A percentile compares a stretch with the other conserved stretches of the same genome.
phyloP scores from a whole-genome alignment of 2,113 vertebrate genomes.

The Cyanistes caeruleus region DNA sequence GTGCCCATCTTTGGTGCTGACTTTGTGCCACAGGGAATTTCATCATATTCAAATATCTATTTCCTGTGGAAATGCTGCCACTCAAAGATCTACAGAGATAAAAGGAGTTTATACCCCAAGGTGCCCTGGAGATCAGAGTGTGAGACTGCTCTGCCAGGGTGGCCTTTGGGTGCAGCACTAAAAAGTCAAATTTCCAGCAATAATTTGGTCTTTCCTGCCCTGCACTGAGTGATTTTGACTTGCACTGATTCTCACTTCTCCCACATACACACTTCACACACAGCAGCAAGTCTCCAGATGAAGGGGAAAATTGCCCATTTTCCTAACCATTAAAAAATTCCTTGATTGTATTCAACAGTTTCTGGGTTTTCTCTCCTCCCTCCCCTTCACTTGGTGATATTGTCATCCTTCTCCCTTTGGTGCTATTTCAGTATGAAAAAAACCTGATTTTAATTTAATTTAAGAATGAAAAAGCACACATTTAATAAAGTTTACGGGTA shows the following conservation, averaged over 20 bases:
- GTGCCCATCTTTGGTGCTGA: neutral
- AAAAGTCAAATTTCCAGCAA: neutral
- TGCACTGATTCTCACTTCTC: neutral
- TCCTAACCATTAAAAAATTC: neutral
- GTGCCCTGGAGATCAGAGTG: neutral
- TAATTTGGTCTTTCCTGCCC: neutral
- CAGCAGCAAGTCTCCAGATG: neutral
- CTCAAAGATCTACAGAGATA: neutral
- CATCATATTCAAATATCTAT: neutral
- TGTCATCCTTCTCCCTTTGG: conserved; percentile 46
- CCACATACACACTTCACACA: neutral
- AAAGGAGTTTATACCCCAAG: neutral
- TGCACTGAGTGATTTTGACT: neutral
- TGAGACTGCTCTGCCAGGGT: neutral
- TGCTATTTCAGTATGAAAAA: conserved; percentile 59
- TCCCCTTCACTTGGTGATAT: conserved; percentile 3
- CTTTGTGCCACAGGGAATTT: rapidly evolving
- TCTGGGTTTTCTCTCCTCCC: conserved; percentile 41
- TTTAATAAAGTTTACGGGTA: conserved; percentile 78
- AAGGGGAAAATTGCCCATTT: neutral
- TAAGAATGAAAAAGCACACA: conserved; percentile 68
- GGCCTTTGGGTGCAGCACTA: neutral
- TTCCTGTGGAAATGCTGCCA: neutral
- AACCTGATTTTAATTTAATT: conserved; percentile 62
- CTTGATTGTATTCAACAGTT: neutral